Conservation (phyloP, 2,113 vertebrate species). For the Sciurus niger region DNA sequence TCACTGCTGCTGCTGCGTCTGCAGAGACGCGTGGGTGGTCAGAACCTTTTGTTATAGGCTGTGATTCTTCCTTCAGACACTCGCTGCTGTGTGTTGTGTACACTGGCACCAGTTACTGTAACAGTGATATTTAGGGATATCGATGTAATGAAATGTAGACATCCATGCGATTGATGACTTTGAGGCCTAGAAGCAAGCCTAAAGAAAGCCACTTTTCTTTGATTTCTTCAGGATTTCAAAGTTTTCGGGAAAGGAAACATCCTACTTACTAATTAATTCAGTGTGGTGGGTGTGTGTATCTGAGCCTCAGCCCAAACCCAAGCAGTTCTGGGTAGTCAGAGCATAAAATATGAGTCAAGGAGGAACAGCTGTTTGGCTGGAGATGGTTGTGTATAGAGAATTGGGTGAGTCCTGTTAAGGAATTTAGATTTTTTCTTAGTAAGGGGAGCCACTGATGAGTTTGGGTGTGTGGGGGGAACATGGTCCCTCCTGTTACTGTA, state of each 20-base stretch:
- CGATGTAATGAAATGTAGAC: not conserved
- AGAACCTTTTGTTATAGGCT: not conserved
- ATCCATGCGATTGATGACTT: not conserved
- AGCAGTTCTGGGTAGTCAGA: not conserved
- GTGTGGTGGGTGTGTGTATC: not conserved
- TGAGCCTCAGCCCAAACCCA: not conserved
- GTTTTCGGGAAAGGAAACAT: conserved; percentile 5
- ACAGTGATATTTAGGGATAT: not conserved
- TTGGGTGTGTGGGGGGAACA: no score
- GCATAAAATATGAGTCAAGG: not conserved
- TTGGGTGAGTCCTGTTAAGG: not conserved
- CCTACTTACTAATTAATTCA: not conserved
- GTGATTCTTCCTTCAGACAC: not conserved
- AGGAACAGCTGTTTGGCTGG: not conserved
- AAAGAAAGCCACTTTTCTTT: conserved; percentile 10
- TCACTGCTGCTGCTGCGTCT: not conserved
- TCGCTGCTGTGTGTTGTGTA: not conserved
- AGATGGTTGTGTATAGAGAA: not conserved
- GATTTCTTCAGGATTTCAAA: conserved; percentile 40
- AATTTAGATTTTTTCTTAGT: conserved; percentile 25
- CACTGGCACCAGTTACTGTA: not conserved
- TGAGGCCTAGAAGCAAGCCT: not conserved
- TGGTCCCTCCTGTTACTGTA: not conserved
- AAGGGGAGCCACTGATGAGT: not conserved
- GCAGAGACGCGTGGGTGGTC: not conserved